Conservation (phyloP, 2,888 invertebrate genomes). For the Cryptophagus acutangulus region DNA sequence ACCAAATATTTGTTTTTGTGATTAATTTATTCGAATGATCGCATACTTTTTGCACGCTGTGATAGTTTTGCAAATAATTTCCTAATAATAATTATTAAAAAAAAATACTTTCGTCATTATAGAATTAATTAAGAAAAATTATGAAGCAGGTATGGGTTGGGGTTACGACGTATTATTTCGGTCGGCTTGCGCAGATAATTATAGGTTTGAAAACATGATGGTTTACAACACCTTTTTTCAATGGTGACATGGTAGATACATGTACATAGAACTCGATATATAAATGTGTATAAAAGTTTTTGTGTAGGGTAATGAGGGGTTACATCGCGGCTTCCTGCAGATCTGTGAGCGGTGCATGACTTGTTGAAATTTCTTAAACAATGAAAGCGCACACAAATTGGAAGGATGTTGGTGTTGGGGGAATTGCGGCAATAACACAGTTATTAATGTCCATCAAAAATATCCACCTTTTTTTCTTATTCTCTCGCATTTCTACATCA, state of each 20-base stretch:
- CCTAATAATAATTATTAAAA: too few species aligned
- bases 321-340: slow-evolving; percentile 31
- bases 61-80: too few species aligned
- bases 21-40: too few species aligned
- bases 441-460: too few species aligned
- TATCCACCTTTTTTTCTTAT: too few species aligned
- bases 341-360: slow-evolving; percentile 29
- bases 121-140: not conserved
- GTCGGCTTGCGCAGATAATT: slow-evolving; percentile 29
- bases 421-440: slow-evolving; percentile 1
- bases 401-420: slow-evolving; percentile 7
- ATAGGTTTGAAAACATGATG: slow-evolving; percentile 24
- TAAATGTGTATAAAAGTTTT: slow-evolving; percentile 17
- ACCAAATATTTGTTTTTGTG: too few species aligned
- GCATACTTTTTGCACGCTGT: too few species aligned
- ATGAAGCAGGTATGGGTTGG: not conserved
- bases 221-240: slow-evolving; percentile 24
- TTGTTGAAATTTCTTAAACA: slow-evolving; percentile 17
- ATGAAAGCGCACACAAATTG: slow-evolving; percentile 17
- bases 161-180: slow-evolving; percentile 14
- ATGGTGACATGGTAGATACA: not conserved
- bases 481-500: too few species aligned
- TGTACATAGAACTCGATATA: too few species aligned
- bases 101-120: not conserved
- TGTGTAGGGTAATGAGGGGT: slow-evolving; percentile 27